A percentile compares a stretch with the other conserved stretches of the same genome.
phyloP scores from a whole-genome alignment of 2,888 invertebrate genomes.

The Salpingus planirostris region DNA sequence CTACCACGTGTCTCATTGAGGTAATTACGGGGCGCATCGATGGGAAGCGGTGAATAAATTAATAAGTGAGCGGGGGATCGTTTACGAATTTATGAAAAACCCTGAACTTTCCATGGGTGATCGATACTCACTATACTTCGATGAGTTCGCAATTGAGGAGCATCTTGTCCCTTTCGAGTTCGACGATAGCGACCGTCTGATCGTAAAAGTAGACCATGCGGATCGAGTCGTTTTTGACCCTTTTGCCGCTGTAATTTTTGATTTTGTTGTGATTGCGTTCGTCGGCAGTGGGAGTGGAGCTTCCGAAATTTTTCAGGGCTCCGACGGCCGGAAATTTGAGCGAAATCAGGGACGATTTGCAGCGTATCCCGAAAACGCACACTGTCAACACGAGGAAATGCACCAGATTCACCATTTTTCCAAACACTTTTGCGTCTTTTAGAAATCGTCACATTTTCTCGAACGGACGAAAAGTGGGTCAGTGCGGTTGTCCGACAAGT shows the following conservation, averaged over 20 bases:
- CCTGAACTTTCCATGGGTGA: too few relatives aligned
- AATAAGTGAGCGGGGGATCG: too few relatives aligned
- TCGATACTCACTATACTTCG: slow-evolving; percentile 74
- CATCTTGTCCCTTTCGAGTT: slow-evolving; percentile 61
- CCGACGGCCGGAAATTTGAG: slow-evolving; percentile 1
- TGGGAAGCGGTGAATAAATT: too few relatives aligned
- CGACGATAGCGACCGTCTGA: slow-evolving; percentile 75
- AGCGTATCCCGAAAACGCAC: neutral
- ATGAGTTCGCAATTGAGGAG: slow-evolving; percentile 72
- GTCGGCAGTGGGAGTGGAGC: neutral
- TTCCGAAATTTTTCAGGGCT: neutral
- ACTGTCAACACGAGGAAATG: neutral
- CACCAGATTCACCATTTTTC: too few relatives aligned
- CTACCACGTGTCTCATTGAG: too few relatives aligned
- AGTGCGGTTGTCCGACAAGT: too few relatives aligned
- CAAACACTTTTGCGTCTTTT: too few relatives aligned
- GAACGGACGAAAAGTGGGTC: too few relatives aligned
- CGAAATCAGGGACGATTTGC: neutral
- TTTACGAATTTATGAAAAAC: too few relatives aligned
- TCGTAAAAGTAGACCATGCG: slow-evolving; percentile 72
- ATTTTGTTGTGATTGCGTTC: neutral
- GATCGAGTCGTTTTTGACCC: slow-evolving; percentile 56
- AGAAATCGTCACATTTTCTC: too few relatives aligned
- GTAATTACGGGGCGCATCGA: too few relatives aligned
- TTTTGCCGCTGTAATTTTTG: slow-evolving; percentile 27